These are phyloP conservation scores for Drosophila mayri DNA, from an alignment of 1,140 invertebrate genomes.

Conservation along the genomic window DNA sequence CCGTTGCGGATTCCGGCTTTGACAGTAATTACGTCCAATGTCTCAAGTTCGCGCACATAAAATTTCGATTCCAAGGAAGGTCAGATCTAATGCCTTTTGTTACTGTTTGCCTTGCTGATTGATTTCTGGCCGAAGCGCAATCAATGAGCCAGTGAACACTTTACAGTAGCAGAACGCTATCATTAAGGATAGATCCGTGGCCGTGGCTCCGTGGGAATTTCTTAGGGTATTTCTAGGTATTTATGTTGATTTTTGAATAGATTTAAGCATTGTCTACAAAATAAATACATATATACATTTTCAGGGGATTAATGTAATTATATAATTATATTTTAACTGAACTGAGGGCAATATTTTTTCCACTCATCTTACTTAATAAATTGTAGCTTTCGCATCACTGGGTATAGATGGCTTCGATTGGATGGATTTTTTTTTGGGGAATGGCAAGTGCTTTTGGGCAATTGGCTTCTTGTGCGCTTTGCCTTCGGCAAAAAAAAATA, in stretches of 20 bases:
- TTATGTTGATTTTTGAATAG: neutral
- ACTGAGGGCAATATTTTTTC: too few relatives aligned
- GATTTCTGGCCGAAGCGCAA: constrained; percentile 64
- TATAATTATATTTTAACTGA: neutral
- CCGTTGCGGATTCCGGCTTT: constrained; percentile 59
- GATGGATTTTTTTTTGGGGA: constrained; percentile 8
- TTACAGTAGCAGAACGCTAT: constrained; percentile 64
- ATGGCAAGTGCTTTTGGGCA: constrained; percentile 48
- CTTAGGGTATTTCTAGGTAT: constrained; percentile 3
- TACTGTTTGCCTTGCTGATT: constrained; percentile 74
- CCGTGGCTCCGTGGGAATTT: constrained; percentile 1
- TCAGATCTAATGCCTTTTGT: constrained; percentile 62
- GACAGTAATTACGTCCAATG: constrained; percentile 72
- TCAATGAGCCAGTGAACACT: constrained; percentile 58
- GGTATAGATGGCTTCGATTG: constrained; percentile 27
- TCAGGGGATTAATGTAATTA: neutral
- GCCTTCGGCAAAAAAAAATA: constrained; percentile 48
- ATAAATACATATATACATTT: neutral
- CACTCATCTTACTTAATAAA: neutral
- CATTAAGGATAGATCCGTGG: constrained; percentile 24
- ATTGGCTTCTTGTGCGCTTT: constrained; percentile 53
- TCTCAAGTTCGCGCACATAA: constrained; percentile 75
- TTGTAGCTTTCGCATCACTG: constrained; percentile 12
- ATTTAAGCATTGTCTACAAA: too few relatives aligned
- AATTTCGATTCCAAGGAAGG: constrained; percentile 74